These are phyloP conservation scores for Amphimedon queenslandica DNA, from an alignment of 37 sponge, comb jelly and placozoan species.

Conservation along the genomic window DNA sequence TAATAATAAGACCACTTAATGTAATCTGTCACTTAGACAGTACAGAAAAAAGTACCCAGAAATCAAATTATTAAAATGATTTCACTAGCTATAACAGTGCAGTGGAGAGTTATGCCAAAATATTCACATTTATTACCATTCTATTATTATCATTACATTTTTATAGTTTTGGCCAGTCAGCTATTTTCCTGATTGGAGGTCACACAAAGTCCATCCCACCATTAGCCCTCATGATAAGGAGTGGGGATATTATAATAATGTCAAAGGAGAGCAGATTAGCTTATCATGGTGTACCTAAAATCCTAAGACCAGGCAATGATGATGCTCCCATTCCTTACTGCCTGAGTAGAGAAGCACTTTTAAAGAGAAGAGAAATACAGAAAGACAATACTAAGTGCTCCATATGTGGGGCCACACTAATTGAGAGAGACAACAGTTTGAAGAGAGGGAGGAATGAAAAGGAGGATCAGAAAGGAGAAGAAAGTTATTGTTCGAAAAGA, in stretches of 20 bases:
- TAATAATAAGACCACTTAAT: no score
- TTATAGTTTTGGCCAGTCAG: constrained; percentile 86
- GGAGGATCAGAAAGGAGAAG: not conserved
- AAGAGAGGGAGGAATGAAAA: not conserved
- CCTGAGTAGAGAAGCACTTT: constrained; percentile 5
- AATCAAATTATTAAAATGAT: not conserved
- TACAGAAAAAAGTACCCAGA: not conserved
- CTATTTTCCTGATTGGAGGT: constrained; percentile 89
- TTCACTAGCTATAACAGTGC: not conserved
- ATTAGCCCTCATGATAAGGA: constrained; percentile 52
- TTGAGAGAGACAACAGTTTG: not conserved
- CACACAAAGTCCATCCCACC: constrained; percentile 54
- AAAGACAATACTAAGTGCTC: not conserved
- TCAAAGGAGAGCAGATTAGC: constrained; percentile 71
- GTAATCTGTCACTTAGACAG: no score
- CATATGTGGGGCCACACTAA: not conserved
- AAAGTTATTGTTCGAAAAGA: no score
- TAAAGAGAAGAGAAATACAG: not conserved
- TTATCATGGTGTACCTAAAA: constrained; percentile 86
- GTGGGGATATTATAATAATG: constrained; percentile 91
- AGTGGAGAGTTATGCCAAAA: not conserved
- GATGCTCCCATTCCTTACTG: constrained; percentile 15
- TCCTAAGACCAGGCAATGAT: constrained; percentile 31
- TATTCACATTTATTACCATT: not conserved
- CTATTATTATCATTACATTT: not conserved